These are phyloP conservation scores for Sinocyclocheilus anophthalmus DNA, from an alignment of 2,113 vertebrate genomes.

Conservation along the genomic window DNA sequence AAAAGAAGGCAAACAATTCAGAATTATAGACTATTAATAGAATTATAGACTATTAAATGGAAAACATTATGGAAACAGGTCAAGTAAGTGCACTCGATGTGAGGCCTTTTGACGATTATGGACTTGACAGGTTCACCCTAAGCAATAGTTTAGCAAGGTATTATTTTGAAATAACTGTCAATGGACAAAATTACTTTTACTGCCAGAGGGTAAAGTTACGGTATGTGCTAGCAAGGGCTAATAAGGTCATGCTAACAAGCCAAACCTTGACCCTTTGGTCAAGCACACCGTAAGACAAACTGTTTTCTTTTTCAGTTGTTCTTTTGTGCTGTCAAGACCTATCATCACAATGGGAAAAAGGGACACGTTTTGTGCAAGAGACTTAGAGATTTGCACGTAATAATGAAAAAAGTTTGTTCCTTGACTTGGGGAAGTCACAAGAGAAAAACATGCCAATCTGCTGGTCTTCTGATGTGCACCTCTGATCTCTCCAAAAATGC, in stretches of 20 bases:
- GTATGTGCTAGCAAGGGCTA: neutral
- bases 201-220: neutral
- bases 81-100: neutral
- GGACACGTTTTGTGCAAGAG: neutral
- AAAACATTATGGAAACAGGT: slow-evolving; percentile 26
- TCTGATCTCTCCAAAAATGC: slow-evolving; percentile 57
- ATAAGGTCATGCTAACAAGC: neutral
- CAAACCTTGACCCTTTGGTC: neutral
- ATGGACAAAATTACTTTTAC: neutral
- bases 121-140: neutral
- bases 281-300: neutral
- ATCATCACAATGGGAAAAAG: neutral
- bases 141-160: neutral
- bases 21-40: slow-evolving; percentile 28
- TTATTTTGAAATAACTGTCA: neutral
- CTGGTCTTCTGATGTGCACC: slow-evolving; percentile 39
- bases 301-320: neutral
- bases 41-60: slow-evolving; percentile 44
- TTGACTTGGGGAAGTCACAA: slow-evolving; percentile 38
- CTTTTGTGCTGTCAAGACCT: neutral
- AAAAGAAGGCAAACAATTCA: slow-evolving; percentile 40
- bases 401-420: neutral
- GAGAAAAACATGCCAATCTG: slow-evolving; percentile 60
- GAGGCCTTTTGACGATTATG: slow-evolving; percentile 9
- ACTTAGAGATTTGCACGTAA: neutral